Percentiles rank a stretch among this genome's conserved stretches.
phyloP scores from a whole-genome alignment of 2,113 vertebrate genomes.

The Centropus bengalensis region DNA sequence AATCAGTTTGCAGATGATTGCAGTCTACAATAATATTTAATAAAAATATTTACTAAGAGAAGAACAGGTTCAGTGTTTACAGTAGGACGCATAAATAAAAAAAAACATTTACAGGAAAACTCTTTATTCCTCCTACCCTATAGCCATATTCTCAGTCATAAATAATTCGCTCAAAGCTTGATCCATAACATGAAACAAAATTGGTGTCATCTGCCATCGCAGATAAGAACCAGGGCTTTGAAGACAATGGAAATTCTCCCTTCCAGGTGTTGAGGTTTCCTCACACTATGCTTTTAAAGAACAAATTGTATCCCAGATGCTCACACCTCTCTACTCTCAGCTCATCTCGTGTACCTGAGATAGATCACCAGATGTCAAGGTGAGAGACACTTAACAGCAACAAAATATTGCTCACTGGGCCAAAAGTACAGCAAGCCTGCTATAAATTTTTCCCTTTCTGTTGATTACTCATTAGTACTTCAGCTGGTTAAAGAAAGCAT shows the following conservation, averaged over 20 bases:
- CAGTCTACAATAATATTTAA: background rate
- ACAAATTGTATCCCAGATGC: slow-evolving; percentile 28
- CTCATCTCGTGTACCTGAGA: background rate
- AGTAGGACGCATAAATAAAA: background rate
- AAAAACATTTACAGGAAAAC: background rate
- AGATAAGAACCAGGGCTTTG: background rate
- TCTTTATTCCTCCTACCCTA: background rate
- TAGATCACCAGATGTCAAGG: background rate
- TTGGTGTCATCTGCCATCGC: background rate
- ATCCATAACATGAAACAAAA: background rate
- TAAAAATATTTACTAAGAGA: background rate
- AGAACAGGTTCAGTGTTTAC: background rate
- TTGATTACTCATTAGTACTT: slow-evolving; percentile 10
- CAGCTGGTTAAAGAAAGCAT: background rate
- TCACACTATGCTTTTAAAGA: background rate
- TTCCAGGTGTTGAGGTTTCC: slow-evolving; percentile 20
- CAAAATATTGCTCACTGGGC: background rate
- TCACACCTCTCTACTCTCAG: background rate
- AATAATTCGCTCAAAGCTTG: background rate
- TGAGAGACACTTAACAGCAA: background rate
- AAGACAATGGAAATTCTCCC: background rate
- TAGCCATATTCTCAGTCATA: background rate
- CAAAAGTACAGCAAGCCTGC: background rate
- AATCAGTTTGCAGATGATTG: background rate
- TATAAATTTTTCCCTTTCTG: background rate